phyloP scores from a whole-genome alignment of 2,888 invertebrate genomes.

The Agriopis marginaria region DNA sequence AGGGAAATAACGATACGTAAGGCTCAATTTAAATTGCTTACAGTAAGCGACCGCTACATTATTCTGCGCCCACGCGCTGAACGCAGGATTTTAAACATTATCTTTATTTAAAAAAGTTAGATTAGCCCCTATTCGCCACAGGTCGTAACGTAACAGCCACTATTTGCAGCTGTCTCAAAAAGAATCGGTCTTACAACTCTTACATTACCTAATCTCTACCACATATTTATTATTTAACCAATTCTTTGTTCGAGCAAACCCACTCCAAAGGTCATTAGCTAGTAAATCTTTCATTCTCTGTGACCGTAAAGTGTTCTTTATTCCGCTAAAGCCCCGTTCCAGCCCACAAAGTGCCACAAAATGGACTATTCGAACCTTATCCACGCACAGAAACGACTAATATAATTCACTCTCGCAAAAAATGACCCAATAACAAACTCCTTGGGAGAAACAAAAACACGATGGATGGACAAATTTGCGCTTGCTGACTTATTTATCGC shows the following conservation, averaged over 20 bases:
- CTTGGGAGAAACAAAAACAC: constrained; percentile 73
- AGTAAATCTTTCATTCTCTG: constrained; percentile 53
- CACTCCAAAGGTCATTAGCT: constrained; percentile 51
- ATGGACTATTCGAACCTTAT: constrained; percentile 69
- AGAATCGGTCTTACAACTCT: background rate
- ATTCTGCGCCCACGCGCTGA: background rate
- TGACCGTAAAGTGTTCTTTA: constrained; percentile 62
- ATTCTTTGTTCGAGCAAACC: constrained; percentile 4
- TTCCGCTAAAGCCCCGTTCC: constrained; percentile 57
- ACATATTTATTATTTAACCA: constrained; percentile 8
- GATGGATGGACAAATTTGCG: constrained; percentile 79
- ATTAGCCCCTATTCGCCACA: background rate
- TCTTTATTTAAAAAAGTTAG: background rate
- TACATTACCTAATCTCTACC: constrained; percentile 2
- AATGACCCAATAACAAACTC: constrained; percentile 75
- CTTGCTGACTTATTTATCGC: constrained; percentile 81
- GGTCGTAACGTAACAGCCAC: background rate
- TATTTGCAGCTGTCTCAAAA: background rate
- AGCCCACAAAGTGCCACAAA: constrained; percentile 66
- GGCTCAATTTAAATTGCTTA: no score
- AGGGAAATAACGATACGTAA: no score
- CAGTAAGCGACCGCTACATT: no score
- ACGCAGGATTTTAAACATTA: background rate
- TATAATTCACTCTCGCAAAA: constrained; percentile 74
- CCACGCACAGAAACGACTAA: constrained; percentile 71